Conservation (phyloP, 2,888 invertebrate genomes). For the Mechanitis messenoides region DNA sequence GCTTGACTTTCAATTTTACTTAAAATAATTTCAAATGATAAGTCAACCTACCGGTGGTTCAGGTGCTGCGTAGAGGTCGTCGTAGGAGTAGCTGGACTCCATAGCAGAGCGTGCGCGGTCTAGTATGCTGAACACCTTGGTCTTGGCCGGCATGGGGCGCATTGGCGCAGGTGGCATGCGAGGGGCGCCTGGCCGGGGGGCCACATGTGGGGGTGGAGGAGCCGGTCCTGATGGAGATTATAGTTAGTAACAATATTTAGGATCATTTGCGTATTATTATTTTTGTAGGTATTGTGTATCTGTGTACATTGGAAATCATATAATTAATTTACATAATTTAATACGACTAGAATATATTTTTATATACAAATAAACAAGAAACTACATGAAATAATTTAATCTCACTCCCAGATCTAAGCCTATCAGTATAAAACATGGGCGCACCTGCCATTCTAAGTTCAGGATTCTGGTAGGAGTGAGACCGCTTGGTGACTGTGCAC, state of each 20-base stretch:
- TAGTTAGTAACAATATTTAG: neutral
- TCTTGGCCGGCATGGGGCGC: constrained; percentile 78
- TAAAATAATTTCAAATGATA: neutral
- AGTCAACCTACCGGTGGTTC: constrained; percentile 51
- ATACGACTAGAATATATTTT: no score
- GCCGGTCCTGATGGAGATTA: neutral
- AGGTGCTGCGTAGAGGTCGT: constrained; percentile 53
- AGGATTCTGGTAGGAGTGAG: constrained; percentile 42
- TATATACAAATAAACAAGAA: no score
- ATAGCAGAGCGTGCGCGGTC: constrained; percentile 88
- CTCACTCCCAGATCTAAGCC: constrained; percentile 1
- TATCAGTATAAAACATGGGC: constrained; percentile 9
- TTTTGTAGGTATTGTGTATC: no score
- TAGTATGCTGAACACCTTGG: constrained; percentile 89
- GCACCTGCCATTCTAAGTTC: constrained; percentile 31
- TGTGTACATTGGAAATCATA: no score
- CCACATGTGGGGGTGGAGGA: constrained; percentile 19
- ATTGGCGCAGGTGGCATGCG: constrained; percentile 47
- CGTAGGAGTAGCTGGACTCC: constrained; percentile 84
- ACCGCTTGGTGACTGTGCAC: constrained; percentile 41
- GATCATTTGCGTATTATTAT: no score
- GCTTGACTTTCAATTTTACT: neutral
- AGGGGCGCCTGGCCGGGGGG: constrained; percentile 39
- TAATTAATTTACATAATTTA: no score
- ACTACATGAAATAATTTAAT: neutral